Base-by-base conservation (phyloP, 1,140 invertebrate species). In the Cecropterus lyciades region DNA sequence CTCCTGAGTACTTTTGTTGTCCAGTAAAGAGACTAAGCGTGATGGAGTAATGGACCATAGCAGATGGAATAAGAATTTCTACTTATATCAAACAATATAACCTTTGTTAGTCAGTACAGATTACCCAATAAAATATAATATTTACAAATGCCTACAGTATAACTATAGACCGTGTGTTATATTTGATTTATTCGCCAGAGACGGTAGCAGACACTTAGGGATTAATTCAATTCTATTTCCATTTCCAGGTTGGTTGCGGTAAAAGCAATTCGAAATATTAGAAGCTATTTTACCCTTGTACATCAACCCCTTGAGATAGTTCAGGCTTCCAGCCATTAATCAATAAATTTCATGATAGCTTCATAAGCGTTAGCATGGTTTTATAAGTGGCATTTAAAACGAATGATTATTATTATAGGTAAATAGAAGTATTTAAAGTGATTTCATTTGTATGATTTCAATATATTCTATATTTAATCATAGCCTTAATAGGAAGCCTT, bases 191-290 rank as follows among this genome's bases (percentile, higher is more conserved):
- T 45, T 43, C 20, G 20, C 55, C 55, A 57, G 20, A 27, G 55
- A 57, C 24, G 40, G 10, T 30, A 45, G 13, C 17, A 45, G 42
- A 57, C 42, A 57, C 55, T 56, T 56, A 42, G 55, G 20, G 55
- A 57, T 57, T 57, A 57, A 57, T 57, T 57, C 55, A 57, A 57
- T 57, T 57, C 16, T 43, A 45, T 40, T 27, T 57, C 55, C 55
- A 57, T 57, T 57, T 57, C 55, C 55, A 57, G 55, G 55, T 57
- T 45, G 40, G 40, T 57, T 57, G 55, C 55, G 55, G 55, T 57
- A 57, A 57, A 57, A 57, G 40, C 55, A 45, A 57, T 57, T 57
- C 55, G 55, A 57, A 57, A 57, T 57, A 57, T 57, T 57, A 57
- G 55, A 57, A 57, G 55, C 55, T 40, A 57, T 57, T 57, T 57